A percentile compares a stretch with the other conserved stretches of the same genome.
phyloP scores from a whole-genome alignment of 2,113 vertebrate species.

The Tachysurus fulvidraco region DNA sequence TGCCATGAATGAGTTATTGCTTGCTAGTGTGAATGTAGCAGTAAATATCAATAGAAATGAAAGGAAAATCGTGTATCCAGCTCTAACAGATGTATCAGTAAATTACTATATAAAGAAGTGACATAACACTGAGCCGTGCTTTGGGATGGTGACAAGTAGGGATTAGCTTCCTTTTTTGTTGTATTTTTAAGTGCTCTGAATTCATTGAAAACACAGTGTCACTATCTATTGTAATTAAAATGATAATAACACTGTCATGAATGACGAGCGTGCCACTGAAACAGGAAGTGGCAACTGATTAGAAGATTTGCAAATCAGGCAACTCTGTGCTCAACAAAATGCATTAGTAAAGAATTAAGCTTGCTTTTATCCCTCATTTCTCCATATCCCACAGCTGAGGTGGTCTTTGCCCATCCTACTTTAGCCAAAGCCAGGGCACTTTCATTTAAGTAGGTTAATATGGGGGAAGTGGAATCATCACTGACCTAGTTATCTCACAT shows the following conservation, averaged over 20 bases:
- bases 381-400: not conserved
- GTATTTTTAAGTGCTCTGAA: not conserved
- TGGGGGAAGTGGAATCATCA: slow-evolving; percentile 55
- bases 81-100: not conserved
- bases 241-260: not conserved
- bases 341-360: not conserved
- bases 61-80: not conserved
- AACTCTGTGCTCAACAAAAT: not conserved
- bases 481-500: slow-evolving; percentile 65
- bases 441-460: slow-evolving; percentile 66
- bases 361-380: not conserved
- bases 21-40: not conserved
- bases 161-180: not conserved
- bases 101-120: not conserved
- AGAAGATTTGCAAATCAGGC: not conserved
- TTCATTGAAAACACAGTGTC: not conserved
- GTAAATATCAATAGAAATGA: not conserved
- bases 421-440: not conserved
- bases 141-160: not conserved
- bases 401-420: slow-evolving; percentile 5
- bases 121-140: not conserved
- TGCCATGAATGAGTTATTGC: not conserved
- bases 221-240: not conserved
- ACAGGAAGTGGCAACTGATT: not conserved
- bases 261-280: not conserved